phyloP scores from a whole-genome alignment of 2,888 invertebrate species.

The Limenitis arthemis region DNA sequence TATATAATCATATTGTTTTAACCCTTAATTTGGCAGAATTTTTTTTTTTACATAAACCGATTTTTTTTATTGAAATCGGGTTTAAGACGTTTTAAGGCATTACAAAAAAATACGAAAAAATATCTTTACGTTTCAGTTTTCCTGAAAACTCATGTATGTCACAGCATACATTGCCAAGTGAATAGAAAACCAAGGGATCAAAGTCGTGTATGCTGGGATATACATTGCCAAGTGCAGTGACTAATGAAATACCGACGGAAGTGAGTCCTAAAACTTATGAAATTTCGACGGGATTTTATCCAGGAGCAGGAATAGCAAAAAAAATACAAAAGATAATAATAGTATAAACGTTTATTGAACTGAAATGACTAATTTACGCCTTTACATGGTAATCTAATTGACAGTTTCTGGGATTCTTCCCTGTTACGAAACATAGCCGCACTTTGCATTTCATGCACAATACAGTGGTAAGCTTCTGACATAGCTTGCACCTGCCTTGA shows the following conservation, averaged over 20 bases:
- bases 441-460: conserved; percentile 23
- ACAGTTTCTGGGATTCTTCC: conserved; percentile 17
- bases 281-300: conserved; percentile 12
- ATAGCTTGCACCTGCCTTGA: conserved; percentile 16
- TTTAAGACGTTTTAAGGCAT: conserved; percentile 11
- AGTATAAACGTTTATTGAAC: conserved; percentile 12
- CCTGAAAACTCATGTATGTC: conserved; percentile 11
- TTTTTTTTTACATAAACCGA: conserved; percentile 11
- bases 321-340: conserved; percentile 11
- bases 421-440: conserved; percentile 23
- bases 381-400: conserved; percentile 21
- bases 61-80: conserved; percentile 13
- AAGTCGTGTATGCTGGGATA: too few species aligned
- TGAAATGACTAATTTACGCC: conserved; percentile 14
- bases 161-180: conserved; percentile 13
- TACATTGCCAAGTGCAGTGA: conserved; percentile 11
- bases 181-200: conserved; percentile 7
- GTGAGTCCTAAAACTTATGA: conserved; percentile 12
- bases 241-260: conserved; percentile 13
- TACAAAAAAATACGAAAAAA: conserved; percentile 15
- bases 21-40: conserved; percentile 4
- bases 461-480: conserved; percentile 20
- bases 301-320: conserved; percentile 11
- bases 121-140: conserved; percentile 10
- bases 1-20: too few species aligned